Conservation (phyloP, 2,113 vertebrate genomes). For the Macaca mulatta region DNA sequence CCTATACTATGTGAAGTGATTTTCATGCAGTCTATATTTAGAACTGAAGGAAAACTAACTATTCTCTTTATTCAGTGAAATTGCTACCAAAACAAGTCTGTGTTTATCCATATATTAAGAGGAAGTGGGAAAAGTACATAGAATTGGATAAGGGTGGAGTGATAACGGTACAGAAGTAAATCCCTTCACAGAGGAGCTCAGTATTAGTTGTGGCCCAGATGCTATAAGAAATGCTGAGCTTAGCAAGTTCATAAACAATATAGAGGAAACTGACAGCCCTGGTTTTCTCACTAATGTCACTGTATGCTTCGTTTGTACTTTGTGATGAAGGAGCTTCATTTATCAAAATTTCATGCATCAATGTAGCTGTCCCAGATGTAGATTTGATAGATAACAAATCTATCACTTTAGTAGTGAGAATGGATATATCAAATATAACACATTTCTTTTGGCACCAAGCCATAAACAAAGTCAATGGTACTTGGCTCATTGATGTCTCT, state of each 20-base stretch:
- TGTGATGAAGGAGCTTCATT: not conserved
- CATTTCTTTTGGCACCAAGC: not conserved
- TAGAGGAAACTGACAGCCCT: not conserved
- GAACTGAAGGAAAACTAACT: not conserved
- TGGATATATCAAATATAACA: not conserved
- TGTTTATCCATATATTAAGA: not conserved
- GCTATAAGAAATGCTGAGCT: not conserved
- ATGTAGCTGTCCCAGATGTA: rapidly evolving
- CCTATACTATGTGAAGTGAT: not conserved
- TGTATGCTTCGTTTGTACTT: not conserved
- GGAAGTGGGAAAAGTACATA: not conserved
- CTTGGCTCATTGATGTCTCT: not conserved
- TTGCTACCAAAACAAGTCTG: not conserved
- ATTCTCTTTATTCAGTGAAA: not conserved
- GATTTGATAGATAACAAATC: not conserved
- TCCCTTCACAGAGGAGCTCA: not conserved
- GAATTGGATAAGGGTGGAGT: not conserved
- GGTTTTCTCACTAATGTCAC: not conserved
- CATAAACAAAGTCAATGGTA: not conserved
- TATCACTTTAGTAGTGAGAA: not conserved
- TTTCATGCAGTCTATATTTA: not conserved
- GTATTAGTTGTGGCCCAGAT: not conserved
- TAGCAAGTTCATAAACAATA: not conserved
- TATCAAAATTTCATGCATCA: not conserved
- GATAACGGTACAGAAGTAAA: not conserved